Evolutionary conservation across 2,797 vertebrate genomes (phyloP).

Genomic region (Melanotaenia nigrans): DNA sequence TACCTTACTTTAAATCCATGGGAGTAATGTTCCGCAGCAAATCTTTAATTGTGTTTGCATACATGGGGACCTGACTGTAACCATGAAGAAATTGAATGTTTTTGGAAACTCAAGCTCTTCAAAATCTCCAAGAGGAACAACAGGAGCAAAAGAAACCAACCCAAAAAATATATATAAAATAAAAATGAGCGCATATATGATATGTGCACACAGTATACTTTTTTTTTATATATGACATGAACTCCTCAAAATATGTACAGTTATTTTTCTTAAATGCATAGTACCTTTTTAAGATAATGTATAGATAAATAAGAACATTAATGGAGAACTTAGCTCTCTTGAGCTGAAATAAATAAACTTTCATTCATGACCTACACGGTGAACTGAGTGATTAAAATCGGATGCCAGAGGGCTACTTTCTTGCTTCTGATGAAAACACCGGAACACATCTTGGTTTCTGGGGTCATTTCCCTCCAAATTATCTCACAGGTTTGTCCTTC

Average conservation of each 20-base stretch:
- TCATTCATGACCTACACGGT: conserved; percentile 58
- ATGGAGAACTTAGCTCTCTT: conserved; percentile 73
- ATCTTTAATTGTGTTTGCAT: background rate
- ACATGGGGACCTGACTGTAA: conserved; percentile 2
- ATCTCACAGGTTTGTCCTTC: conserved; percentile 5
- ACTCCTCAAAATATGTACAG: conserved; percentile 71
- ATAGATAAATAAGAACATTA: conserved; percentile 81
- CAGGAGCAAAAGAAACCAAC: conserved; percentile 56
- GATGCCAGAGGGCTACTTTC: conserved; percentile 7
- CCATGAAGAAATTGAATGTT: conserved; percentile 41
- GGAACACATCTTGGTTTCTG: conserved; percentile 31
- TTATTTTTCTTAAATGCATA: conserved; percentile 77
- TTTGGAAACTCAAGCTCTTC: conserved; percentile 51
- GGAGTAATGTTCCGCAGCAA: background rate
- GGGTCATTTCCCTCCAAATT: conserved; percentile 9
- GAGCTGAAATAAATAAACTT: conserved; percentile 78
- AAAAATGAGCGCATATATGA: conserved; percentile 68
- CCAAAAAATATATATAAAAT: conserved; percentile 59
- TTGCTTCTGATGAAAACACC: conserved; percentile 20
- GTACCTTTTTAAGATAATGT: conserved; percentile 79
- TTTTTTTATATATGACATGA: conserved; percentile 68
- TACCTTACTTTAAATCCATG: background rate
- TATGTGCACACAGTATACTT: conserved; percentile 62
- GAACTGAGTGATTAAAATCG: conserved; percentile 26
- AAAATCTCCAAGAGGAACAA: conserved; percentile 48